Conservation (phyloP, 2,113 vertebrate species). For the Isurus oxyrinchus region DNA sequence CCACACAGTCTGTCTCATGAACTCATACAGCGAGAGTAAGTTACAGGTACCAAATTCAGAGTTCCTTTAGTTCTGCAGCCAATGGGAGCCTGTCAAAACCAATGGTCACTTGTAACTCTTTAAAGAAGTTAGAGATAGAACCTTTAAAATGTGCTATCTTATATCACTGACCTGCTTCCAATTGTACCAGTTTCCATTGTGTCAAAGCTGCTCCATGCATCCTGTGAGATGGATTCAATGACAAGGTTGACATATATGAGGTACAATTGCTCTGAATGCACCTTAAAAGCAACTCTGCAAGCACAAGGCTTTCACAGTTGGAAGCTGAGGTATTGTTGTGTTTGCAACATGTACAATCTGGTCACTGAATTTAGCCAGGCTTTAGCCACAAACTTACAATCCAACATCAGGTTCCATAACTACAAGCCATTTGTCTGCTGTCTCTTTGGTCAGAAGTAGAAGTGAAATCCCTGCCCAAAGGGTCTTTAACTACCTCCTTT, state of each 20-base stretch:
- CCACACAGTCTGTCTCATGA: not conserved
- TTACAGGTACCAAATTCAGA: not conserved
- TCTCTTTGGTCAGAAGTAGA: no score
- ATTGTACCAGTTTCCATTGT: not conserved
- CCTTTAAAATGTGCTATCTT: not conserved
- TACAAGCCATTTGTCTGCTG: no score
- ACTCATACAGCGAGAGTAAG: not conserved
- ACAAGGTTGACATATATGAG: not conserved
- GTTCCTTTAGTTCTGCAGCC: not conserved
- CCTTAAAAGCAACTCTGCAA: not conserved
- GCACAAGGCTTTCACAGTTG: not conserved
- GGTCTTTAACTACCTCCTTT: no score
- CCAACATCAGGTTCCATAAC: no score
- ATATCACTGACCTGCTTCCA: not conserved
- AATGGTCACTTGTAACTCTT: not conserved
- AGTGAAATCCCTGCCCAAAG: no score
- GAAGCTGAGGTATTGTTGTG: no score
- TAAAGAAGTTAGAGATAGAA: not conserved
- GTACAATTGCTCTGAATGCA: not conserved
- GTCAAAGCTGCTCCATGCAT: not conserved
- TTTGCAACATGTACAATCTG: no score
- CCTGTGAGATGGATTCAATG: not conserved
- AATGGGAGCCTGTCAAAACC: not conserved
- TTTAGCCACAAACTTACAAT: no score
- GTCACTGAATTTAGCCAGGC: no score